Conservation (phyloP, 2,113 vertebrate genomes). For the Lampris megalopsis region DNA sequence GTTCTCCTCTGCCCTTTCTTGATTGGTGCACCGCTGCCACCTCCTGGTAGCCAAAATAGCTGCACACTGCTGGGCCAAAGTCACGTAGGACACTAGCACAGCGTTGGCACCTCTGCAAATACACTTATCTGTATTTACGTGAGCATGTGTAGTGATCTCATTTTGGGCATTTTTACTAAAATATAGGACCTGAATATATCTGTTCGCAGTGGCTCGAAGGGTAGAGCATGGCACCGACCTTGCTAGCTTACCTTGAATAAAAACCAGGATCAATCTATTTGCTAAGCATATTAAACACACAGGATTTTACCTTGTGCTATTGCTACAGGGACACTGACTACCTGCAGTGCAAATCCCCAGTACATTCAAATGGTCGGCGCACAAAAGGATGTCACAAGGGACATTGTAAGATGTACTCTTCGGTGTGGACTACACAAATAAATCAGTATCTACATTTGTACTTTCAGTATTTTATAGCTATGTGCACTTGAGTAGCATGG, state of each 20-base stretch:
- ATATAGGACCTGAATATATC: constrained; percentile 22
- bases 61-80: constrained; percentile 44
- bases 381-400: too few species aligned
- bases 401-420: too few species aligned
- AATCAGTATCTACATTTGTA: too few species aligned
- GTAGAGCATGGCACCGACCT: constrained; percentile 43
- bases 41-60: constrained; percentile 58
- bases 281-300: constrained; percentile 42
- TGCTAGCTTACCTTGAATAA: background rate
- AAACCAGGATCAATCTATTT: background rate
- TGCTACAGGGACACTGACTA: background rate
- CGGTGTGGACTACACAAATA: too few species aligned
- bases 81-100: constrained; percentile 74
- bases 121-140: constrained; percentile 69
- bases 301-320: constrained; percentile 28
- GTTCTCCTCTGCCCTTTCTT: background rate
- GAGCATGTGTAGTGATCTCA: constrained; percentile 50
- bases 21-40: constrained; percentile 68
- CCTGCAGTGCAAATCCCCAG: constrained; percentile 15
- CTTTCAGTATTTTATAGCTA: background rate
- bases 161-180: constrained; percentile 33
- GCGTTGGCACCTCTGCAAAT: constrained; percentile 59
- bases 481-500: background rate
- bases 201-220: constrained; percentile 35
- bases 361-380: background rate